Evolutionary conservation across 1,140 invertebrate species (phyloP), one percentile per base, ranked within the genome.

Genomic region (Hirudo medicinalis): DNA sequence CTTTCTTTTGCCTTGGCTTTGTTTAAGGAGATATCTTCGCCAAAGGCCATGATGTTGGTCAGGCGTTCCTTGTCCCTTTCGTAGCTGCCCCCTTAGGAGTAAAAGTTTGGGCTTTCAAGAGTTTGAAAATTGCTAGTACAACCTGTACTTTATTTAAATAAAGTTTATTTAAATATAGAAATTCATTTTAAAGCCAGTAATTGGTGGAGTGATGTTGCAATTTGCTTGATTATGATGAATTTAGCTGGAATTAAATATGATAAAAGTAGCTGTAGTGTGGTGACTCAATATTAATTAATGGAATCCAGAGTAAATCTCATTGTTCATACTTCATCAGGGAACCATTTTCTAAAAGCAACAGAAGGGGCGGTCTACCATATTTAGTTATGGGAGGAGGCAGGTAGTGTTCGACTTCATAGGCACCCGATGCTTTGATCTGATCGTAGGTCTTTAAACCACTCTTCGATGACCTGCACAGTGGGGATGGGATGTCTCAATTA

Each of bases 1-100:
- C 8, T 63, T 63, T 25, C 29, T 63, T 63, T 63, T 63, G 29
- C 29, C 19, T 63, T 63, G 22, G 22, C 29, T 22, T n/a, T 63
- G 22, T 63, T 63, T 20, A 32, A 15, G 29, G 22, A 22, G 5
- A 63, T 11, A n/a, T 63, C 57, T 15, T 63, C 57, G 13, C 57
- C 57, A 63, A 25, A 63, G 57, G 57, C 57, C 22, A 63, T 25
- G 29, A 63, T 63, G 29, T 63, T 63, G 3, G 57, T 25, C 22
- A 63, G 57, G 8, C 57, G 22, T 20, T 63, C 22, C 57, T 63
- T 63, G 29, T 63, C 57, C 29, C 29, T 63, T 63, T 63, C 57
- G 17, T 63, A 63, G 29, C 57, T 25, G 11, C 57, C 57, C 11
- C 57, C 57, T 63, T 32, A 63, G 29, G 19, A 32, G 9, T 25